Percentiles rank a stretch among this genome's conserved stretches.
Evolutionary conservation across 1,140 invertebrate species (phyloP).

Genomic region (Drosophila kanapiae): DNA sequence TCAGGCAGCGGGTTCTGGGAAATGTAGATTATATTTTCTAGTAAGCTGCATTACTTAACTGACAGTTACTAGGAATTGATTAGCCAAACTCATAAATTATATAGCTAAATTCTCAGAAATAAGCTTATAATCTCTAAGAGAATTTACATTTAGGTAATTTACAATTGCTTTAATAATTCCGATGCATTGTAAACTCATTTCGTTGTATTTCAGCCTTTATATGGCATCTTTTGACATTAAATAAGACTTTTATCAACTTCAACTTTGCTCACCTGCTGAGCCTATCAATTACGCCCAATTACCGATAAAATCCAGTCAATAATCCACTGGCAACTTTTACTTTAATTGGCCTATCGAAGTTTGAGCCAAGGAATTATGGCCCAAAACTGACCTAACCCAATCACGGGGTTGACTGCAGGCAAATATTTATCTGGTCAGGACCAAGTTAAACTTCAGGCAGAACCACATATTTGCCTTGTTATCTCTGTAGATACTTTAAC

Average conservation of each 20-base stretch:
- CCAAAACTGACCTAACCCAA: conserved; percentile 44
- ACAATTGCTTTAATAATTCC: too few relatives aligned
- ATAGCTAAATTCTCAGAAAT: conserved; percentile 11
- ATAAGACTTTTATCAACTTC: not conserved
- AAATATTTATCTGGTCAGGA: conserved; percentile 30
- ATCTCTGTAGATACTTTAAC: conserved; percentile 32
- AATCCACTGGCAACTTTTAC: conserved; percentile 5
- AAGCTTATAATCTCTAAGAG: not conserved
- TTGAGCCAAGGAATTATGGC: conserved; percentile 1
- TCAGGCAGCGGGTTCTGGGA: not conserved
- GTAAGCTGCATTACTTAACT: conserved; percentile 8
- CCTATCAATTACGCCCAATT: conserved; percentile 17
- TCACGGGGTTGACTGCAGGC: conserved; percentile 22
- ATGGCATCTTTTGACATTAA: not conserved
- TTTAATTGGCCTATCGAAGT: conserved; percentile 17
- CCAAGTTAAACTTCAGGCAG: conserved; percentile 6
- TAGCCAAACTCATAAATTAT: not conserved
- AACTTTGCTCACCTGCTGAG: conserved; percentile 1
- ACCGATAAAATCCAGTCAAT: conserved; percentile 5
- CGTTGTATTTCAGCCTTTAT: not conserved
- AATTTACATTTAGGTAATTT: not conserved
- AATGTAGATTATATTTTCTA: not conserved
- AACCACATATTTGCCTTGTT: conserved; percentile 5
- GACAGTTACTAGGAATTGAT: conserved; percentile 15
- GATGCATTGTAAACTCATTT: too few relatives aligned